phyloP scores from a whole-genome alignment of 2,797 vertebrate genomes.

The Pipistrellus pygmaeus region DNA sequence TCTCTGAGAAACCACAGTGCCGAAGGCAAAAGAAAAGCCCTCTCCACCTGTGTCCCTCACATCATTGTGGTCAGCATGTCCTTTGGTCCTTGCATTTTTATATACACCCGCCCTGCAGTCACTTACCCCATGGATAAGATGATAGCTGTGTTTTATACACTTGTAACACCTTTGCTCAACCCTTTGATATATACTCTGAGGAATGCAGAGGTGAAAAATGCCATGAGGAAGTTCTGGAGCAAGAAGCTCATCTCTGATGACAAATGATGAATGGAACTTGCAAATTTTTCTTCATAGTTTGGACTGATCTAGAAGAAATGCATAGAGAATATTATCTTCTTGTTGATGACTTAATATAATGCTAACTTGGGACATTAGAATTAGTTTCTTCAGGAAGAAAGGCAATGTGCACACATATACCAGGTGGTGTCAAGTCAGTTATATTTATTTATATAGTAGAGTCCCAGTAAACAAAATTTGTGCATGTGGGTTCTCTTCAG shows the following conservation, averaged over 20 bases:
- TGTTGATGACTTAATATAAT: not conserved
- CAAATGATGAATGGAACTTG: not conserved
- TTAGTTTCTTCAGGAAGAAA: not conserved
- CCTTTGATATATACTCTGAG: constrained; percentile 75
- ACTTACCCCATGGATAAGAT: constrained; percentile 72
- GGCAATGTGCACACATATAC: not conserved
- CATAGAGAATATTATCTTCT: not conserved
- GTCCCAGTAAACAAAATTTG: too few species aligned
- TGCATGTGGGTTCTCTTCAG: too few species aligned
- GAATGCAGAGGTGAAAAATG: constrained; percentile 74
- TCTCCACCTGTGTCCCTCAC: constrained; percentile 73
- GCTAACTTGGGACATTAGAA: not conserved
- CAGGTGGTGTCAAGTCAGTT: not conserved
- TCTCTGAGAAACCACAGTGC: constrained; percentile 50
- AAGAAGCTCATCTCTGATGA: not conserved
- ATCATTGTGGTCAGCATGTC: constrained; percentile 66
- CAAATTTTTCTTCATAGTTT: not conserved
- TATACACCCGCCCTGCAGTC: constrained; percentile 62
- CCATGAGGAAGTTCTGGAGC: constrained; percentile 59
- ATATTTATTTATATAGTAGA: not conserved
- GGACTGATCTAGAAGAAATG: not conserved
- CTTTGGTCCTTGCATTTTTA: constrained; percentile 73
- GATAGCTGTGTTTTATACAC: constrained; percentile 70
- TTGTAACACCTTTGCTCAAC: constrained; percentile 73
- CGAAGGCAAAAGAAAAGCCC: constrained; percentile 55